These are phyloP conservation scores for Harpalus rufipes DNA, from an alignment of 2,888 invertebrate genomes.

Conservation along the genomic window DNA sequence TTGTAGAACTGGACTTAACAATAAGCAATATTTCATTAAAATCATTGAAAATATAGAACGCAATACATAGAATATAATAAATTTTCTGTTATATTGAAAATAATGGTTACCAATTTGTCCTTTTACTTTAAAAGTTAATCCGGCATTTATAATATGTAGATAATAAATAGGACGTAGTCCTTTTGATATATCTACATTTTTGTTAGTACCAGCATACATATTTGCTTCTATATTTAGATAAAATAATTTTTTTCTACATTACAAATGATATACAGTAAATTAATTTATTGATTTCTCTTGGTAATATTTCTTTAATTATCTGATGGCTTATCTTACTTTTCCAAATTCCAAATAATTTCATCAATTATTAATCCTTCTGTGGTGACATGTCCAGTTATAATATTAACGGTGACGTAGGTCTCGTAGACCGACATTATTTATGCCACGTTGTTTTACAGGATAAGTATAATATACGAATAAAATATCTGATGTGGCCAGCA, in stretches of 20 bases:
- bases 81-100: constrained; percentile 11
- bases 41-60: not conserved
- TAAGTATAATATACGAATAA: too few species aligned
- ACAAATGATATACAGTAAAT: too few species aligned
- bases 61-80: not conserved
- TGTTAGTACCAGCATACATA: not conserved
- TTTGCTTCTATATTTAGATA: not conserved
- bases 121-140: not conserved
- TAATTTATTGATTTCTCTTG: too few species aligned
- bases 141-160: not conserved
- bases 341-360: too few species aligned
- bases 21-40: not conserved
- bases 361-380: too few species aligned
- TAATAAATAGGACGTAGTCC: not conserved
- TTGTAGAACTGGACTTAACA: not conserved
- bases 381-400: too few species aligned
- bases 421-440: too few species aligned
- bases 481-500: too few species aligned
- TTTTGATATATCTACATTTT: not conserved
- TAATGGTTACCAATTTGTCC: constrained; percentile 3
- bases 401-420: too few species aligned
- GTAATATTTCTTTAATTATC: too few species aligned
- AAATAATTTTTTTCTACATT: not conserved
- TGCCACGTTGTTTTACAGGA: too few species aligned
- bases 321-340: too few species aligned